Evolutionary conservation across 2,113 vertebrate species (phyloP).

Genomic region (Aptenodytes patagonicus): DNA sequence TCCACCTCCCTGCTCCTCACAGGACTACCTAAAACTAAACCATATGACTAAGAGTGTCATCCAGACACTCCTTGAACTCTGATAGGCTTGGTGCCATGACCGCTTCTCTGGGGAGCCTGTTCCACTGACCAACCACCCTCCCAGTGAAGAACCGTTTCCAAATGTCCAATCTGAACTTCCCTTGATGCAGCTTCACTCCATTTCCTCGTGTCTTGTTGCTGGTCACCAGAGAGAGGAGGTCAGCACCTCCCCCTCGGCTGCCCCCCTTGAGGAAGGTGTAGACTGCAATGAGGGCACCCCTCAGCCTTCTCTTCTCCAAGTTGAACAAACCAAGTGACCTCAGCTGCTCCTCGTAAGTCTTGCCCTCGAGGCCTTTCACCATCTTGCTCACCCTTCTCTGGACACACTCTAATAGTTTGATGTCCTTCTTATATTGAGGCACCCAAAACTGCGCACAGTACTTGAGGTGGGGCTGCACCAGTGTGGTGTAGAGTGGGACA

Average conservation of each 20-base stretch:
- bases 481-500: too few species aligned
- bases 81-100: neutral
- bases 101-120: neutral
- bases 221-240: neutral
- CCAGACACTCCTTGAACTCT: neutral
- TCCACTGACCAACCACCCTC: too few species aligned
- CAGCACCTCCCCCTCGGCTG: too few species aligned
- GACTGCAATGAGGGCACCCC: neutral
- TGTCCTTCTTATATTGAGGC: neutral
- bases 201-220: too few species aligned
- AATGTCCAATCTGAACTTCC: too few species aligned
- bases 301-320: neutral
- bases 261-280: neutral
- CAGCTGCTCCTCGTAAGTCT: neutral
- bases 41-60: neutral
- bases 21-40: neutral
- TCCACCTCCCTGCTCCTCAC: neutral
- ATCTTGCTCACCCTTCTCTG: accelerated
- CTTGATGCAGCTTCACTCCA: too few species aligned
- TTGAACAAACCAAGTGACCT: neutral
- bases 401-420: neutral
- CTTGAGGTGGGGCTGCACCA: too few species aligned
- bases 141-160: neutral
- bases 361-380: neutral
- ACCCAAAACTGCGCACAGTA: neutral